Base-by-base conservation (phyloP, 1,140 invertebrate genomes). In the Paralvinella palmiformis region DNA sequence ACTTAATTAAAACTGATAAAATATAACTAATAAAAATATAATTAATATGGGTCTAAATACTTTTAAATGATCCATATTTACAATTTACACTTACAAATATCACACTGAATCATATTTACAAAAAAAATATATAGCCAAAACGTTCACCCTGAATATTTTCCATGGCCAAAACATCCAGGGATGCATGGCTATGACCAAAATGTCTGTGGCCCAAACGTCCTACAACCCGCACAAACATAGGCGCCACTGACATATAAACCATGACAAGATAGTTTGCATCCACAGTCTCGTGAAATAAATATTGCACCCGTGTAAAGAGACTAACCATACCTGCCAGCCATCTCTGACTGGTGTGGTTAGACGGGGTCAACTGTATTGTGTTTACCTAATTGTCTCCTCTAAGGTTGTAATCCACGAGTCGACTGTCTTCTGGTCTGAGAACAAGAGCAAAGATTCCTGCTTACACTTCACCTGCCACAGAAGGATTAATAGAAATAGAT, bases 401-500 rank as follows among this genome's bases (percentile, higher is more conserved):
- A 77, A 55, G 7, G 63, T 59, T 2, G 69, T 67, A 17, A 75
- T 71, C 77, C 77, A 79, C 1, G 63, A 44, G 53, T 68, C 66
- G 7, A 72, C 75, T 29, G 72, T 71, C 2, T 72, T 64, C 41
- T 71, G 69, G 41, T 78, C 71, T 7, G 77, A 76, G 62, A 71
- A 74, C 29, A 81, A 68, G 35, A 81, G 57, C 31, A 81, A 56
- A 36, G 62, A 75, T 62, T 80, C 79, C 29, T 78, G 72, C 64
- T 80, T 78, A 70, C 79, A 81, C 20, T 67, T 72, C 0, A 81
- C 67, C 75, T 79, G 65, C n/a, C 68, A 63, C 10, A n/a, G n/a
- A n/a, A n/a, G n/a, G n/a, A n/a, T n/a, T n/a, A n/a, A n/a, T n/a
- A n/a, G n/a, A n/a, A n/a, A n/a, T n/a, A n/a, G n/a, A n/a, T n/a